Base-by-base conservation (phyloP, 2,797 vertebrate genomes). In the Neostethus bicornis region DNA sequence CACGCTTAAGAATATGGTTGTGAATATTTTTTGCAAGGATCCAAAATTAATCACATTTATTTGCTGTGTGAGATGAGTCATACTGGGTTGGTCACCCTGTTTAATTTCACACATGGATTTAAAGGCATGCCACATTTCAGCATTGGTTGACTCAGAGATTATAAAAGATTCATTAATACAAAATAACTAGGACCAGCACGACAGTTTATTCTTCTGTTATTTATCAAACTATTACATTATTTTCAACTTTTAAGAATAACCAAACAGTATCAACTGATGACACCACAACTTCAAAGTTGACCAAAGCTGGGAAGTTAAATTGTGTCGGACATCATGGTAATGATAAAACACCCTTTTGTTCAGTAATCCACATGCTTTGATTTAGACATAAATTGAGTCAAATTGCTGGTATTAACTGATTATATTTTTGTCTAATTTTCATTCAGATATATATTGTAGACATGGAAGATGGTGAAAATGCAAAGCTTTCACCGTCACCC, bases 391-490 rank as follows among this genome's bases (percentile, higher is more conserved):
- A 21, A 51, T 51, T 1, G 9, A 12, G 20, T 2, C 59, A 49
- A 51, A 19, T 23, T 21, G 38, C 51, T n/a, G 45, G 59, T 71
- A 35, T 61, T 34, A 28, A 13, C 34, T n/a, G 9, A 43, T 51
- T 24, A 26, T 23, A 31, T 47, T 62, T 41, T 12, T 21, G 13
- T 62, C 41, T 10, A n/a, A 8, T 41, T 17, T 44, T 51, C 49
- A 31, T 20, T 24, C 13, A 10, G 4, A 25, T 26, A 56, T 35
- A 28, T 35, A 21, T 0, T 44, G 39, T 47, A 28, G 20, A 19
- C 51, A 20, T 68, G 13, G 26, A 54, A 43, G 35, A 61, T 19
- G 11, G 51, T 23, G 16, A 32, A 35, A 39, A 50, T 17, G 31
- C 32, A 1, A 23, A 12, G 51, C 29, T 39, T 9, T 19, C 32